These are phyloP conservation scores for Clavelina lepadiformis DNA, from an alignment of 23 tunicate genomes.

Conservation along the genomic window DNA sequence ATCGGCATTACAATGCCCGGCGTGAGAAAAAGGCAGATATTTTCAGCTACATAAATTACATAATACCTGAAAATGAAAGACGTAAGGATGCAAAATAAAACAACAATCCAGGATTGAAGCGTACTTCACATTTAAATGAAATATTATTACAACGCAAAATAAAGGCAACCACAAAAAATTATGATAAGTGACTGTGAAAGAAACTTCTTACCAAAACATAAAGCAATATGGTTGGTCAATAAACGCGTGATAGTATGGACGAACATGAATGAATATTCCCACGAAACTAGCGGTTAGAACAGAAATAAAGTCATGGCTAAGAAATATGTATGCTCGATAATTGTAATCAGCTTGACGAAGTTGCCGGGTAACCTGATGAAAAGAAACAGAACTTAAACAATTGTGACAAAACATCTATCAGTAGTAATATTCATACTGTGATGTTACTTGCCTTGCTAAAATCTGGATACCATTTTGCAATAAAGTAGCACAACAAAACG, in stretches of 20 bases:
- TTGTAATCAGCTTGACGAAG: constrained; percentile 78
- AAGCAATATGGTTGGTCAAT: constrained; percentile 90
- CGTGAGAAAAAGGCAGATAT: constrained; percentile 43
- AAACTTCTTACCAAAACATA: constrained; percentile 61
- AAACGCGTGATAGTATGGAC: constrained; percentile 74
- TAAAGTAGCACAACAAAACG: constrained; percentile 40
- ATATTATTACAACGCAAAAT: too few species aligned
- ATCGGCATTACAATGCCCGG: constrained; percentile 52
- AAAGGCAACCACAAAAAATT: not conserved
- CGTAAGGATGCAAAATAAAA: too few species aligned
- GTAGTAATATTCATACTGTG: not conserved
- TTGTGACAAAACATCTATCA: not conserved
- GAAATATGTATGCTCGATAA: constrained; percentile 77
- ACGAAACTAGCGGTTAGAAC: constrained; percentile 65
- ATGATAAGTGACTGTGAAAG: too few species aligned
- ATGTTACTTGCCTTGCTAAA: constrained; percentile 29
- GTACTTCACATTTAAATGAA: too few species aligned
- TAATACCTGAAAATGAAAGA: constrained; percentile 67
- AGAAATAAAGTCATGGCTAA: constrained; percentile 75
- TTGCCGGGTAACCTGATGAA: constrained; percentile 54
- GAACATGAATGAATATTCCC: constrained; percentile 63
- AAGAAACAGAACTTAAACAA: not conserved
- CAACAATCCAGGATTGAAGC: too few species aligned
- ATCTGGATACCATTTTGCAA: constrained; percentile 82
- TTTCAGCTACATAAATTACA: constrained; percentile 60